These are phyloP conservation scores for Diaprepes abbreviatus DNA, from an alignment of 2,888 invertebrate genomes.

Conservation along the genomic window DNA sequence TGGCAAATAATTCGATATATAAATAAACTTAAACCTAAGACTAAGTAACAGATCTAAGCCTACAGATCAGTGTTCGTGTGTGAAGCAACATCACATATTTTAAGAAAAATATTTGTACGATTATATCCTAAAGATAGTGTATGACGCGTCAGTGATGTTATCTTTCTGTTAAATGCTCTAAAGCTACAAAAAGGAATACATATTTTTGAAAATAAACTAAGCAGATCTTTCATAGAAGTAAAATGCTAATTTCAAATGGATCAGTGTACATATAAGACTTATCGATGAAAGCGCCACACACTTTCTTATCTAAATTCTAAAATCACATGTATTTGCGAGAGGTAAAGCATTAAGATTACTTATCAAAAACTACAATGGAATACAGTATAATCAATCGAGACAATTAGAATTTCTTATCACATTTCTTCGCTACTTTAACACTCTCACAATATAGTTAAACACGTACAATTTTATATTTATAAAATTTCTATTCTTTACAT, in stretches of 20 bases:
- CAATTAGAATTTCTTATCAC: neutral
- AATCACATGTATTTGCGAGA: constrained; percentile 32
- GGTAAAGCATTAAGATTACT: neutral
- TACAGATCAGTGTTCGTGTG: constrained; percentile 38
- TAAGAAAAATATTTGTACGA: constrained; percentile 33
- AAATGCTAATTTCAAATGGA: neutral
- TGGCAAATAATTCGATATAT: constrained; percentile 38
- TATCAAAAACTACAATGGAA: too few relatives aligned
- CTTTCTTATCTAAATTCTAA: constrained; percentile 19
- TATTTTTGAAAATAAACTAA: too few relatives aligned
- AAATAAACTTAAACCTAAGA: constrained; percentile 33
- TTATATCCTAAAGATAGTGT: constrained; percentile 13
- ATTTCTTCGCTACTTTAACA: neutral
- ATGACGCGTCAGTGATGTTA: neutral
- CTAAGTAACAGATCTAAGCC: constrained; percentile 44
- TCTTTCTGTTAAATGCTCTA: too few relatives aligned
- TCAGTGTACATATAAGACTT: neutral
- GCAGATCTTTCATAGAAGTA: too few relatives aligned
- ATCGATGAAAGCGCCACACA: neutral
- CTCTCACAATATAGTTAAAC: neutral
- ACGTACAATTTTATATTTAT: too few relatives aligned
- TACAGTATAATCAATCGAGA: neutral
- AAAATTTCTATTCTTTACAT: too few relatives aligned
- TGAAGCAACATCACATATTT: constrained; percentile 28
- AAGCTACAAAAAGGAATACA: too few relatives aligned